Evolutionary conservation across 92 coral and sea anemone genomes (phyloP).

Genomic region (Desmophyllum pertusum): DNA sequence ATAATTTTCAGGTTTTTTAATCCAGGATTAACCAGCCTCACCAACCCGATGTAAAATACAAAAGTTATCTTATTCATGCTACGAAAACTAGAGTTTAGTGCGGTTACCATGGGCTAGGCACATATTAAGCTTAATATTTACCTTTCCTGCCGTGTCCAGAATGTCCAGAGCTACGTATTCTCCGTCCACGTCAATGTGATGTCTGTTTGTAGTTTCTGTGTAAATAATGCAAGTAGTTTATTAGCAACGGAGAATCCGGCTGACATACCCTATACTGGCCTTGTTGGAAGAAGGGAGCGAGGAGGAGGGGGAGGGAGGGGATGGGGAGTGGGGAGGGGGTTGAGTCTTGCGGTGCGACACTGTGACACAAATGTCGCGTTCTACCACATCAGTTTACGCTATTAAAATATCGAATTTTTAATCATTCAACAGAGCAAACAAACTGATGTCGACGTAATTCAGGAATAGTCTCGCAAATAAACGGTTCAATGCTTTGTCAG

Average conservation of each 20-base stretch:
- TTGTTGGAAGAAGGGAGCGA: background rate
- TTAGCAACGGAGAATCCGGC: background rate
- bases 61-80: no score
- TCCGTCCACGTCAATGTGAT: conserved; percentile 84
- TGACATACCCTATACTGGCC: background rate
- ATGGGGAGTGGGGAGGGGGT: background rate
- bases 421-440: no score
- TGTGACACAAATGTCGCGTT: background rate
- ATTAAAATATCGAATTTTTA: no score
- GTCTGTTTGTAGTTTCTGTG: conserved; percentile 88
- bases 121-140: conserved; percentile 34
- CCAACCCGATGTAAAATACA: no score
- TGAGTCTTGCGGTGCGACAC: background rate
- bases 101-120: no score
- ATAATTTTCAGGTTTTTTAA: no score
- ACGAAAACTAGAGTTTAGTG: no score
- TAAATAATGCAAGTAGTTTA: background rate
- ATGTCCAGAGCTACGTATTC: conserved; percentile 81
- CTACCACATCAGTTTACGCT: no score
- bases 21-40: no score
- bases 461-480: no score
- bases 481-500: no score
- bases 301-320: background rate
- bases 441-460: no score
- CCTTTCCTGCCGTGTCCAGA: conserved; percentile 94